These are phyloP conservation scores for Varanus salvator DNA, from an alignment of 2,113 vertebrate genomes.

Conservation along the genomic window DNA sequence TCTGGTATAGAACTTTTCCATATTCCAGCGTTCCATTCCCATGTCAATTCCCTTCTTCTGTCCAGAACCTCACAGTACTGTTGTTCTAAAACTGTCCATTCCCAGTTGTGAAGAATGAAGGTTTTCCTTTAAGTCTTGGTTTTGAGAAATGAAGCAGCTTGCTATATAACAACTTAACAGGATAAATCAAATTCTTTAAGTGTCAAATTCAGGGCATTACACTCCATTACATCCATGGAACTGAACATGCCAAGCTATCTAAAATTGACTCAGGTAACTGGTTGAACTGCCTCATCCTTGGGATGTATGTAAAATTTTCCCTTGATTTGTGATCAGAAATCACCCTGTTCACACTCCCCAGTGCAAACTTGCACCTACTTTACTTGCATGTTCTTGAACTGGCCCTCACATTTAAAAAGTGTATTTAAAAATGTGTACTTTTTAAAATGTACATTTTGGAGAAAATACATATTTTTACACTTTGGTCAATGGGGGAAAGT, in stretches of 20 bases:
- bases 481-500: too few species aligned
- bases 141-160: conserved; percentile 42
- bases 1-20: conserved; percentile 32
- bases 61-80: neutral
- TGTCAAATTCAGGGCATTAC: neutral
- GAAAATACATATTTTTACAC: too few species aligned
- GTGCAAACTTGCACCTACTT: too few species aligned
- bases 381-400: too few species aligned
- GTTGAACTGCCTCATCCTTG: neutral
- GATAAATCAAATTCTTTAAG: neutral
- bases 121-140: neutral
- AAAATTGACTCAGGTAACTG: neutral
- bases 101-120: conserved; percentile 7
- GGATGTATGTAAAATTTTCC: neutral
- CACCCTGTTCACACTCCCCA: too few species aligned
- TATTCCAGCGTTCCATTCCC: conserved; percentile 11
- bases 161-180: neutral
- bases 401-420: too few species aligned
- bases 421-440: too few species aligned
- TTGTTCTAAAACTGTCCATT: conserved; percentile 35
- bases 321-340: too few species aligned
- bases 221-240: neutral
- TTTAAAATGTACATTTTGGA: too few species aligned
- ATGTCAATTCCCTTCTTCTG: neutral
- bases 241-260: neutral